Base-by-base conservation (phyloP, 1,140 invertebrate genomes). In the Venturia canescens region DNA sequence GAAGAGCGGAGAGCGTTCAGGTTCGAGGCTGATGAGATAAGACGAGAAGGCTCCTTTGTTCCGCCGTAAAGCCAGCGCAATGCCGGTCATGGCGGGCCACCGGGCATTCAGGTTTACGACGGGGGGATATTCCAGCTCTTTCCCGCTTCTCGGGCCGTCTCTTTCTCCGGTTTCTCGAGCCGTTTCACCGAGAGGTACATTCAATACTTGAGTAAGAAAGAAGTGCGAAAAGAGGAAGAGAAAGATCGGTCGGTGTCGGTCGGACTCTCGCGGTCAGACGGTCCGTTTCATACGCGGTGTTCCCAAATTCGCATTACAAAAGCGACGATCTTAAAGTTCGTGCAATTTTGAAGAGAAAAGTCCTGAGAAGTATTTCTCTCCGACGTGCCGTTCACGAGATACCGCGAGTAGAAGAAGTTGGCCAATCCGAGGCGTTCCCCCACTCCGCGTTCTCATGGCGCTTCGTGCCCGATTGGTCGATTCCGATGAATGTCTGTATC, bases 1-100 rank as follows among this genome's bases (percentile, higher is more conserved):
- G 38, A 44, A 44, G 38, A 13, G 23, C 23, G 27, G 60, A 63
- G 21, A 63, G 60, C 27, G 60, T 26, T 63, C 76, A 53, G 74
- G 57, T 60, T 63, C 60, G 63, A 72, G 67, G 66, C 80, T 80
- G 81, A 83, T 83, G 80, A 84, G 81, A 84, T 84, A 81, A 78
- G 70, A 53, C 70, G 50, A 53, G 67, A 79, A 78, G 66, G 26
- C 77, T 82, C 79, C 82, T 86, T 84, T 83, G 82, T 86, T 83
- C 72, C 78, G 71, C 29, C 60, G 69, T 82, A n/a, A 57, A 76
- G 79, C 53, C 82, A 84, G 83, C 83, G 83, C 83, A 82, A 82
- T 78, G 53, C 74, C 80, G 69, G 21, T 67, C 79, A 83, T 66
- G 38, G 44, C 79, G 76, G 79, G 74, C 72, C 75, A 80, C 74